A percentile compares a stretch with the other conserved stretches of the same genome.
phyloP scores from a whole-genome alignment of 2,113 vertebrate genomes.

The Chloropsis hardwickii region DNA sequence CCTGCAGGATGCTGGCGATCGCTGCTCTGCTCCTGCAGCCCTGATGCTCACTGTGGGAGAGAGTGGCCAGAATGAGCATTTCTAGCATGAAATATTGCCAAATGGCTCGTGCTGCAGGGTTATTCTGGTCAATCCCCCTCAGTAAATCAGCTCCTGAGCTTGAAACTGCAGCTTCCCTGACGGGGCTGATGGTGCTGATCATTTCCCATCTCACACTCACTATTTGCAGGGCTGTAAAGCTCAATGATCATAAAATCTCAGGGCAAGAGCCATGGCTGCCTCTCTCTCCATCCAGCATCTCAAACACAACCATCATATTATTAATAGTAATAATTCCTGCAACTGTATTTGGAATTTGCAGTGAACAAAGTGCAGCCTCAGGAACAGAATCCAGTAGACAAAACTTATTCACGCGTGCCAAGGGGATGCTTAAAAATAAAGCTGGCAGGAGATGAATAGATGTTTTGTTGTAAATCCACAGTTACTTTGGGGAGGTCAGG shows the following conservation, averaged over 20 bases:
- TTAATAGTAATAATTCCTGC: constrained; percentile 10
- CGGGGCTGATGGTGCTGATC: not conserved
- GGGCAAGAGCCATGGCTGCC: not conserved
- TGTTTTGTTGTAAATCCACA: constrained; percentile 23
- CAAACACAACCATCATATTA: not conserved
- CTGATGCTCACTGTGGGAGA: not conserved
- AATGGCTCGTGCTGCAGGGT: not conserved
- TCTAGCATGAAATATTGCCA: not conserved
- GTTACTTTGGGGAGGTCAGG: not conserved
- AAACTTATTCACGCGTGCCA: not conserved
- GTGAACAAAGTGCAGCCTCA: not conserved
- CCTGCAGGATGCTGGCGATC: accelerated
- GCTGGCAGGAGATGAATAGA: constrained; percentile 20
- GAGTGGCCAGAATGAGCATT: not conserved
- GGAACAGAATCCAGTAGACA: not conserved
- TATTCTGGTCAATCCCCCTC: not conserved
- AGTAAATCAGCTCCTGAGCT: not conserved
- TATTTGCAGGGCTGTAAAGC: not conserved
- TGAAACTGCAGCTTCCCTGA: not conserved
- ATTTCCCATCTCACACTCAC: not conserved
- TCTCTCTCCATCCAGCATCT: not conserved
- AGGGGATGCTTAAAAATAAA: constrained; percentile 50
- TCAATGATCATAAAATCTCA: not conserved
- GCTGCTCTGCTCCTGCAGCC: not conserved
- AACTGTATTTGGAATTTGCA: not conserved